Evolutionary conservation across 2,113 vertebrate genomes (phyloP).

Genomic region (Oncorhynchus clarkii): DNA sequence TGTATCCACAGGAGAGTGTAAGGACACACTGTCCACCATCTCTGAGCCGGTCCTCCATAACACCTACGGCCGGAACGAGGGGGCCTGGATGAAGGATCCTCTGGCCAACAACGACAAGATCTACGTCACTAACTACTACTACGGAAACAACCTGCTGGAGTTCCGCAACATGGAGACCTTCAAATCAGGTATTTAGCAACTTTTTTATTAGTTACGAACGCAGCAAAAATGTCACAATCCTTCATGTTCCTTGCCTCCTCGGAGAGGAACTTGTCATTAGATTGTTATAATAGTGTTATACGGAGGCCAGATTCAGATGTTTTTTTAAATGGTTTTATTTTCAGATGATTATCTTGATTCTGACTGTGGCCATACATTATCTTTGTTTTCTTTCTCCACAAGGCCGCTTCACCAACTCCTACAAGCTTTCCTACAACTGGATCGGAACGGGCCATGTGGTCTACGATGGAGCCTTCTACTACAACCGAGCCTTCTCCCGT

Average conservation of each 20-base stretch:
- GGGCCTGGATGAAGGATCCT: slow-evolving; percentile 99
- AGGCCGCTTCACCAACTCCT: slow-evolving; percentile 95
- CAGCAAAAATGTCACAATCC: background rate
- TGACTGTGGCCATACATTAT: background rate
- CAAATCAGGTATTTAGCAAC: slow-evolving; percentile 81
- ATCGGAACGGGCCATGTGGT: slow-evolving; percentile 93
- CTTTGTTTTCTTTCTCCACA: background rate
- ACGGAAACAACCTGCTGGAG: slow-evolving; percentile 92
- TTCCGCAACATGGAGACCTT: slow-evolving; percentile 94
- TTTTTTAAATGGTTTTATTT: too few relatives aligned
- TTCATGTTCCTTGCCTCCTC: background rate
- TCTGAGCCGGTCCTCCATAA: slow-evolving; percentile 91
- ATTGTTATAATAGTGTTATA: too few relatives aligned
- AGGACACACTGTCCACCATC: slow-evolving; percentile 93
- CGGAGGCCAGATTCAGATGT: too few relatives aligned
- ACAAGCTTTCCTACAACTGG: slow-evolving; percentile 97
- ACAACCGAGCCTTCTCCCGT: slow-evolving; percentile 93
- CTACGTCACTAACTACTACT: slow-evolving; percentile 93
- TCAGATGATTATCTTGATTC: too few relatives aligned
- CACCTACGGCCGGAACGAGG: slow-evolving; percentile 88
- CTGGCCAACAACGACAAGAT: slow-evolving; percentile 84
- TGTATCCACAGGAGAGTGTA: slow-evolving; percentile 82
- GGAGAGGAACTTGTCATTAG: too few relatives aligned
- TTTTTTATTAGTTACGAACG: background rate
- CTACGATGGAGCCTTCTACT: slow-evolving; percentile 89